Percentiles rank a stretch among this genome's conserved stretches.
Conservation (phyloP, 2,888 invertebrate species). For the Epirrita christyi region DNA sequence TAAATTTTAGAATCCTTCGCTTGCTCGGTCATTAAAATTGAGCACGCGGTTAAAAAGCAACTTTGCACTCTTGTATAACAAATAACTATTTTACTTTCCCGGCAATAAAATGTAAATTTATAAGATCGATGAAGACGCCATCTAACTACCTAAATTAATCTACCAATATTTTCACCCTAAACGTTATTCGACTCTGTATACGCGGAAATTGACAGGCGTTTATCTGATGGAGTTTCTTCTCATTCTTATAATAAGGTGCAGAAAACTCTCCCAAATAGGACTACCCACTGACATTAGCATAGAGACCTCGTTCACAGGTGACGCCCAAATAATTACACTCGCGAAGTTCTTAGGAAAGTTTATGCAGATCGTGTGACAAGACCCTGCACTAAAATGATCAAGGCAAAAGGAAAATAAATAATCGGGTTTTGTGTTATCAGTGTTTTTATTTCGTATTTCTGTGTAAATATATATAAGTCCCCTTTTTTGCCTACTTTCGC, state of each 20-base stretch:
- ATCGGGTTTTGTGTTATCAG: too few species aligned
- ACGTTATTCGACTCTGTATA: constrained; percentile 70
- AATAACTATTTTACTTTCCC: too few species aligned
- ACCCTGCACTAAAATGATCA: too few species aligned
- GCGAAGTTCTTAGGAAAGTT: constrained; percentile 70
- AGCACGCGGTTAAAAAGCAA: too few species aligned
- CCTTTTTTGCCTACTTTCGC: too few species aligned
- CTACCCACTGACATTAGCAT: constrained; percentile 63
- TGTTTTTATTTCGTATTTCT: too few species aligned
- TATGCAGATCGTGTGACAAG: constrained; percentile 61
- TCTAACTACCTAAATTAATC: constrained; percentile 36
- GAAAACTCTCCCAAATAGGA: constrained; percentile 63
- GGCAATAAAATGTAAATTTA: too few species aligned
- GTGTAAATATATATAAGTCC: too few species aligned
- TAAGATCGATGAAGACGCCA: constrained; percentile 30
- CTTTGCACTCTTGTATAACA: too few species aligned
- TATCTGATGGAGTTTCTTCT: constrained; percentile 73
- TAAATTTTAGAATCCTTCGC: too few species aligned
- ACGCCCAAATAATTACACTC: constrained; percentile 79
- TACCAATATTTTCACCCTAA: constrained; percentile 65
- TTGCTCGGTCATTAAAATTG: too few species aligned
- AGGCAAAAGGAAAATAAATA: too few species aligned
- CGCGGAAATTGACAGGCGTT: constrained; percentile 77
- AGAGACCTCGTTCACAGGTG: constrained; percentile 75
- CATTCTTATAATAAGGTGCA: constrained; percentile 76